Conservation (phyloP, 2,888 invertebrate genomes). For the Zaprionus obscuricornis region DNA sequence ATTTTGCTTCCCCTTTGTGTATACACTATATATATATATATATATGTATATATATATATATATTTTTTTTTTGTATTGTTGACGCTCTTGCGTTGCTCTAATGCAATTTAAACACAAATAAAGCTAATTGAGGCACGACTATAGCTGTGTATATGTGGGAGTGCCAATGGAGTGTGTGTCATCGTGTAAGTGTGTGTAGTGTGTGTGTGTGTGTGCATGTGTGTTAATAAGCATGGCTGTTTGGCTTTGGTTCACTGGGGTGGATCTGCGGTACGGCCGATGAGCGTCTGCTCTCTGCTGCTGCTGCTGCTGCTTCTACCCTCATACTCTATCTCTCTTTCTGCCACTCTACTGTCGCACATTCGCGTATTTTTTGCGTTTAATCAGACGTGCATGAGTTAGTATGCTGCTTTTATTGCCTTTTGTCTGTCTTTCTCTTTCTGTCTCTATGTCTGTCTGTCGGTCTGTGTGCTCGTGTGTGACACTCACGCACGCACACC, state of each 20-base stretch:
- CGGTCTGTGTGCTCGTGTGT: slow-evolving; percentile 36
- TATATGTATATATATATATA: slow-evolving; percentile 14
- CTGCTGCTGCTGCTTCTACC: too few relatives aligned
- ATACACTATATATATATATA: too few relatives aligned
- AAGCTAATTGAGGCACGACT: slow-evolving; percentile 61
- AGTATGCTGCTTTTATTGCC: slow-evolving; percentile 50
- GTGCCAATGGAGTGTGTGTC: slow-evolving; percentile 18
- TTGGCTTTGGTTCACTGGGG: slow-evolving; percentile 68
- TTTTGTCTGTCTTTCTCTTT: too few relatives aligned
- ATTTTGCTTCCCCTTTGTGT: slow-evolving; percentile 1
- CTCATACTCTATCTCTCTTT: too few relatives aligned
- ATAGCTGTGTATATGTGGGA: slow-evolving; percentile 11
- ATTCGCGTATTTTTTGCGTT: slow-evolving; percentile 55
- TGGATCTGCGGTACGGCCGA: slow-evolving; percentile 37
- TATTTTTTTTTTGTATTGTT: slow-evolving; percentile 41
- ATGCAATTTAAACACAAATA: slow-evolving; percentile 74
- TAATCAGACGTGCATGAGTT: slow-evolving; percentile 68
- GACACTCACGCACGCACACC: slow-evolving; percentile 5
- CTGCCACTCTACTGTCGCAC: too few relatives aligned
- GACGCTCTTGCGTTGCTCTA: slow-evolving; percentile 38
- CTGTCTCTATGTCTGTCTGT: too few relatives aligned
- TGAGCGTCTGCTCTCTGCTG: slow-evolving; percentile 17
- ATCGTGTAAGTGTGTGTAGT: slow-evolving; percentile 31
- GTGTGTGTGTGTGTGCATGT: slow-evolving; percentile 38
- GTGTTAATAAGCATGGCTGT: slow-evolving; percentile 67